phyloP scores from a whole-genome alignment of 2,888 invertebrate genomes.

The Drosophila helvetica region DNA sequence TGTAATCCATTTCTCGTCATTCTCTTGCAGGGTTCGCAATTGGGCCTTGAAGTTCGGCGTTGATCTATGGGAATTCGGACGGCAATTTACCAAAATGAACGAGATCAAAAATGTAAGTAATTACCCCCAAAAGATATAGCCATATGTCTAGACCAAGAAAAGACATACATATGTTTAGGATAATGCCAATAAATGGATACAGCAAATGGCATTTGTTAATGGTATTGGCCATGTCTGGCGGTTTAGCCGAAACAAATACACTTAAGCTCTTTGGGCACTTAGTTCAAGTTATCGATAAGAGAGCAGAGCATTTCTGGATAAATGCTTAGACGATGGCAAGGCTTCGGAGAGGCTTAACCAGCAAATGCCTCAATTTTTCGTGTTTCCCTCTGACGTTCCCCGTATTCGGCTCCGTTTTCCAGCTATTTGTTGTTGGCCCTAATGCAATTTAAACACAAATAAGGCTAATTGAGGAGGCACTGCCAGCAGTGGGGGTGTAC shows the following conservation, averaged over 20 bases:
- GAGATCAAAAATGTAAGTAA: conserved; percentile 93
- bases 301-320: conserved; percentile 59
- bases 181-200: conserved; percentile 23
- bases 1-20: conserved; percentile 9
- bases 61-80: conserved; percentile 94
- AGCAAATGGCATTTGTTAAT: conserved; percentile 52
- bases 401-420: conserved; percentile 44
- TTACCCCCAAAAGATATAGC: conserved; percentile 1
- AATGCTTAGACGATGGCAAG: conserved; percentile 54
- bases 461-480: conserved; percentile 65
- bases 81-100: conserved; percentile 94
- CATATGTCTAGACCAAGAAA: conserved; percentile 10
- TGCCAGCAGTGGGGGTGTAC: not conserved
- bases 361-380: conserved; percentile 59
- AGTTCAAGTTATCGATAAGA: conserved; percentile 57
- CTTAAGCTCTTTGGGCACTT: conserved; percentile 52
- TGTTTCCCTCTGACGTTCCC: conserved; percentile 16
- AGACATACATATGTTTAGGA: conserved; percentile 26
- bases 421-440: conserved; percentile 34
- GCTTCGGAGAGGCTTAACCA: conserved; percentile 61
- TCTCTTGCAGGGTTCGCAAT: conserved; percentile 92
- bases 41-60: conserved; percentile 96
- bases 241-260: conserved; percentile 58
- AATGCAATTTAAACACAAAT: conserved; percentile 76
- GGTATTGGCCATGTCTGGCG: conserved; percentile 43